These are phyloP conservation scores for Sphaeridia pumilis DNA, from an alignment of 2,888 invertebrate species.

Conservation along the genomic window DNA sequence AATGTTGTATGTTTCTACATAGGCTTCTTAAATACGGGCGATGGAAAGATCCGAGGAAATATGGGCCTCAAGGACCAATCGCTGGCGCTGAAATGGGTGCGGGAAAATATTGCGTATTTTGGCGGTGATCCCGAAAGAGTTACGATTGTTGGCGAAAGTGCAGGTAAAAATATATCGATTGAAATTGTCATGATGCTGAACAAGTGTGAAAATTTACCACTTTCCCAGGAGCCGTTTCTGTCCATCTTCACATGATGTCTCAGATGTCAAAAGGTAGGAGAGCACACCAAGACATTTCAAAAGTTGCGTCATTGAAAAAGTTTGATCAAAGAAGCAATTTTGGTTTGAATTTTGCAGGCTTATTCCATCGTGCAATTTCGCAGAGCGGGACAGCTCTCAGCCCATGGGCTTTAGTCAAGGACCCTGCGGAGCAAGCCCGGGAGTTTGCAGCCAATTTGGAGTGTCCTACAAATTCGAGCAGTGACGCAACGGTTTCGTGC, in stretches of 20 bases:
- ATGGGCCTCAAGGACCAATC: slow-evolving; percentile 11
- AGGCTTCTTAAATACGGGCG: slow-evolving; percentile 12
- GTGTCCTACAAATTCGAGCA: slow-evolving; percentile 22
- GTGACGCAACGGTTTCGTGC: slow-evolving; percentile 18
- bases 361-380: slow-evolving; percentile 25
- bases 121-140: slow-evolving; percentile 7
- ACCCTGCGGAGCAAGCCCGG: slow-evolving; percentile 22
- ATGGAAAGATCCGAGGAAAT: slow-evolving; percentile 6
- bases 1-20: not conserved
- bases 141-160: slow-evolving; percentile 7
- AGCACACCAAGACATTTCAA: no score
- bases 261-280: slow-evolving; percentile 3
- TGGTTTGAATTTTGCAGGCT: slow-evolving; percentile 19
- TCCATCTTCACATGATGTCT: slow-evolving; percentile 9
- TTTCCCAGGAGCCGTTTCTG: not conserved
- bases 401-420: slow-evolving; percentile 23
- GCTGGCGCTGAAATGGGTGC: slow-evolving; percentile 9
- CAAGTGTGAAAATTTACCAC: no score
- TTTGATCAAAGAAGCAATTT: no score
- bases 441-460: slow-evolving; percentile 20
- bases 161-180: no score
- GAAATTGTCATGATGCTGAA: no score
- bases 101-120: slow-evolving; percentile 10
- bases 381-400: slow-evolving; percentile 21
- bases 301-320: no score